phyloP scores from a whole-genome alignment of 2,888 invertebrate species.

The Pollenia amentaria region DNA sequence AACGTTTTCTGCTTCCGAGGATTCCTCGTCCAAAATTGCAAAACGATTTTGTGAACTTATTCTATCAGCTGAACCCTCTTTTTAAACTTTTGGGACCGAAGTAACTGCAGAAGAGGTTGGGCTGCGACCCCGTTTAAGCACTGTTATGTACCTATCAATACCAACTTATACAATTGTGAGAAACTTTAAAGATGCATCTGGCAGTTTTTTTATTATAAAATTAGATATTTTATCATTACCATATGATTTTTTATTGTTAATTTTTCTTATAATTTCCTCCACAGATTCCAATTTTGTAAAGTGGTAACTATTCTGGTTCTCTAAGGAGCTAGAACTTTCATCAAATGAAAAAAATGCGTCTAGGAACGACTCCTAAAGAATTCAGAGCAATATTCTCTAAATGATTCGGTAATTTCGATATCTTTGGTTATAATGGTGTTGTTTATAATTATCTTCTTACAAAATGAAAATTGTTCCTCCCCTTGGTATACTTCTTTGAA shows the following conservation, averaged over 20 bases:
- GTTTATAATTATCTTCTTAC: neutral
- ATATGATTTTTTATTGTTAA: slow-evolving; percentile 25
- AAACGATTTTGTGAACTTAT: too few species aligned
- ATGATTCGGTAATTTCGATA: neutral
- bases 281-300: neutral
- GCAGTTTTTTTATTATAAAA: slow-evolving; percentile 2
- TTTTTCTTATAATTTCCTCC: neutral
- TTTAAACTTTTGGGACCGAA: too few species aligned
- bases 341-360: neutral
- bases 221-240: neutral
- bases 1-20: too few species aligned
- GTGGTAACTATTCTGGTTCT: too few species aligned
- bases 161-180: neutral
- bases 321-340: neutral
- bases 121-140: too few species aligned
- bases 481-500: neutral
- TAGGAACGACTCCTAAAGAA: too few species aligned
- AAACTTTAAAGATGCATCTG: neutral
- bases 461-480: neutral
- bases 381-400: neutral
- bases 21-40: too few species aligned
- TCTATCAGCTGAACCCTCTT: too few species aligned
- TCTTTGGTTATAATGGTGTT: neutral
- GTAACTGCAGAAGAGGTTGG: too few species aligned
- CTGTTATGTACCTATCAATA: too few species aligned